phyloP scores from a whole-genome alignment of 2,888 invertebrate species.

The Plebejus argus region DNA sequence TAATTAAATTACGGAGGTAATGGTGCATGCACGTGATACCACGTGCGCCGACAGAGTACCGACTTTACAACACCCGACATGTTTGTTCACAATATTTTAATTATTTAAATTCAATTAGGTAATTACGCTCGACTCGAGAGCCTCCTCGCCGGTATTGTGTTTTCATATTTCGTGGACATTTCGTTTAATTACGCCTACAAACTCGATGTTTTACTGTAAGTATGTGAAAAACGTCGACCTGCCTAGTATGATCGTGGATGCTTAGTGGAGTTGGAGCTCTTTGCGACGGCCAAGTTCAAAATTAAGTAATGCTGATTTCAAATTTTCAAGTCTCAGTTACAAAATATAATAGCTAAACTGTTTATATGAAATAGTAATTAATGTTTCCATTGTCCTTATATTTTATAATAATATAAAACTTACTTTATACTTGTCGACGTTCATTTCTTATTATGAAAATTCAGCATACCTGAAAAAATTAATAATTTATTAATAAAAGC shows the following conservation, averaged over 20 bases:
- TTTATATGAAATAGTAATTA: too few species aligned
- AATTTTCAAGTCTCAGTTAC: too few species aligned
- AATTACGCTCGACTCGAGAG: slow-evolving; percentile 1
- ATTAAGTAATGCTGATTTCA: too few species aligned
- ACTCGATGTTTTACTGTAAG: neutral
- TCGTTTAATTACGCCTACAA: neutral
- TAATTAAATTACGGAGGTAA: slow-evolving; percentile 79
- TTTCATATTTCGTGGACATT: neutral
- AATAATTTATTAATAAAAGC: neutral
- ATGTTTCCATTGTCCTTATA: too few species aligned
- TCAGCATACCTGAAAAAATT: neutral
- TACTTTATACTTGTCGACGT: neutral
- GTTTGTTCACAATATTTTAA: slow-evolving; percentile 24
- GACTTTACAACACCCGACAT: slow-evolving; percentile 34
- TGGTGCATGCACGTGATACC: slow-evolving; percentile 77
- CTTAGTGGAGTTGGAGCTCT: too few species aligned
- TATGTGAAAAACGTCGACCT: neutral
- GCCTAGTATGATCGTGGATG: too few species aligned
- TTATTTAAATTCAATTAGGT: slow-evolving; percentile 18
- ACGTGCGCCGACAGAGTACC: slow-evolving; percentile 43
- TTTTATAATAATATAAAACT: neutral
- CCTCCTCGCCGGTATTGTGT: neutral
- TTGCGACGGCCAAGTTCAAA: too few species aligned
- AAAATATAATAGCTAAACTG: too few species aligned
- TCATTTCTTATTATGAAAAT: neutral